Conservation (phyloP, 1,140 invertebrate genomes). For the Cydia splendana region DNA sequence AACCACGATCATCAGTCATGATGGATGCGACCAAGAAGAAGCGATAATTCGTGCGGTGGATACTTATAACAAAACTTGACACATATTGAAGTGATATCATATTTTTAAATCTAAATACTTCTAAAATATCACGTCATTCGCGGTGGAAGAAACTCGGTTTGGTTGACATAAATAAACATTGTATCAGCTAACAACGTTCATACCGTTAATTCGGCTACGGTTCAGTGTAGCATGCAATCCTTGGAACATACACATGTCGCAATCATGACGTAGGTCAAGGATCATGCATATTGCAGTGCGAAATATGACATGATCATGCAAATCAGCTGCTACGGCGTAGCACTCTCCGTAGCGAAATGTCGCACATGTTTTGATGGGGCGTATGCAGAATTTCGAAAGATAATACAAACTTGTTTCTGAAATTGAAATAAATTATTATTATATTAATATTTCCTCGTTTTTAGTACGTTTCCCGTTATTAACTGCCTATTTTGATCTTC, state of each 20-base stretch:
- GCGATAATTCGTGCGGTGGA: neutral
- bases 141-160: no score
- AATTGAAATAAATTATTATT: neutral
- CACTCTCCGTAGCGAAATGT: constrained; percentile 7
- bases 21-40: no score
- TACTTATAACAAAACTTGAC: no score
- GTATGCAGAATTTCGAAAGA: neutral
- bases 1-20: no score
- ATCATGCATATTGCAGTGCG: neutral
- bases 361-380: neutral
- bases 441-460: no score
- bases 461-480: neutral
- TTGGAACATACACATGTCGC: neutral
- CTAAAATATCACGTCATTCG: no score
- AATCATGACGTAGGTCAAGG: neutral
- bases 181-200: neutral
- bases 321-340: neutral
- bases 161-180: no score
- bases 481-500: neutral
- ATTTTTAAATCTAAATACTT: no score
- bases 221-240: neutral
- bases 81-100: no score
- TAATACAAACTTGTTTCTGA: neutral
- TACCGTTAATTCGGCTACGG: neutral
- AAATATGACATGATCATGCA: constrained; percentile 4